Conservation (phyloP, 2,113 vertebrate species). For the Orycteropus afer region DNA sequence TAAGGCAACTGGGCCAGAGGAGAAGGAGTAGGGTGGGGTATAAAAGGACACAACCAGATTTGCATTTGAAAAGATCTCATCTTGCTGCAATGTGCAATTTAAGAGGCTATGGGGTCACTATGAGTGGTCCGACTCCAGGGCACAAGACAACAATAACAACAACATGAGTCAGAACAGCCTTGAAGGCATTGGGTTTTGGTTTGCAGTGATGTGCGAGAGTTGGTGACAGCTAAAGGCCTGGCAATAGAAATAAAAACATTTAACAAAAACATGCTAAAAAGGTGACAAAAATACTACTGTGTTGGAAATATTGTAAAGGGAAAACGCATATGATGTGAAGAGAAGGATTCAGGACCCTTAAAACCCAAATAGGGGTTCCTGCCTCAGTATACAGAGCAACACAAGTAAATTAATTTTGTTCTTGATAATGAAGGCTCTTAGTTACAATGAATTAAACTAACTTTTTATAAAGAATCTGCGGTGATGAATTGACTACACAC, state of each 20-base stretch:
- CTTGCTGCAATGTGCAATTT: not conserved
- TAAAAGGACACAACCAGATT: not conserved
- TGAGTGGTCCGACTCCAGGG: too few species aligned
- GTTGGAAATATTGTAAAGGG: not conserved
- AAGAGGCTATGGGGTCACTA: too few species aligned
- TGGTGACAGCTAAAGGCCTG: not conserved
- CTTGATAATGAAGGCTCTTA: not conserved
- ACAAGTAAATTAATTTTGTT: not conserved
- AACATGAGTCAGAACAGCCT: too few species aligned
- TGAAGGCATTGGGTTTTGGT: too few species aligned
- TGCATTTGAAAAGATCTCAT: not conserved
- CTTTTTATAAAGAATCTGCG: slow-evolving; percentile 24
- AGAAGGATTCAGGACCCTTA: not conserved
- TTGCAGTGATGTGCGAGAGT: not conserved
- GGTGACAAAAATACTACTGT: not conserved
- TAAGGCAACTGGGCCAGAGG: not conserved
- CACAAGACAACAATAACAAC: too few species aligned
- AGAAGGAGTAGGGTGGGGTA: not conserved
- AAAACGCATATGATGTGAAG: not conserved
- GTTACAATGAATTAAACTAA: slow-evolving; percentile 31
- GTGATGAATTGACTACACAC: not conserved
- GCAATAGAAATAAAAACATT: not conserved
- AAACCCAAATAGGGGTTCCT: not conserved
- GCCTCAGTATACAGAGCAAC: not conserved
- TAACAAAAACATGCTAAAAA: not conserved